A percentile compares a stretch with the other conserved stretches of the same genome.
These are phyloP conservation scores for Hemicordylus capensis DNA, from an alignment of 2,113 vertebrate genomes.

Conservation along the genomic window DNA sequence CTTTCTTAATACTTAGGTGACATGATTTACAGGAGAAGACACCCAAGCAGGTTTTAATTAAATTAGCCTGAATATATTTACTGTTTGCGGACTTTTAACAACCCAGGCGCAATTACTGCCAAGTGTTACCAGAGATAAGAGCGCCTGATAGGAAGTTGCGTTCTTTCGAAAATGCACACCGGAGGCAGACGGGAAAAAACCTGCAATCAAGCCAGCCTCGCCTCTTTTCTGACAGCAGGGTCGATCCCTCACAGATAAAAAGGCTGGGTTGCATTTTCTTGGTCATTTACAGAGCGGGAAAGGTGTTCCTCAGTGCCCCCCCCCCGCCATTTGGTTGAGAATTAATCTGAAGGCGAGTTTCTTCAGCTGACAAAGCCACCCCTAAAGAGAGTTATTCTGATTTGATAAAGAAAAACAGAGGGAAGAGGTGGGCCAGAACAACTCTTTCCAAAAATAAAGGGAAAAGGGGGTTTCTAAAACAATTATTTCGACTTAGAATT, in stretches of 20 bases:
- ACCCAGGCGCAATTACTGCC: constrained; percentile 78
- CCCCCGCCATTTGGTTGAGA: constrained; percentile 63
- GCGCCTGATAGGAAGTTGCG: constrained; percentile 74
- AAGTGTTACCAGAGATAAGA: constrained; percentile 80
- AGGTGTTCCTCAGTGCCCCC: constrained; percentile 50
- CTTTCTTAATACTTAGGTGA: constrained; percentile 33
- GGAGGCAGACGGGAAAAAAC: constrained; percentile 63
- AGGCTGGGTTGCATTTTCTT: constrained; percentile 74
- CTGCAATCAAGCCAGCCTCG: constrained; percentile 73
- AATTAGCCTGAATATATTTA: constrained; percentile 79
- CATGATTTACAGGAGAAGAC: constrained; percentile 51
- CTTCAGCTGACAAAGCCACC: constrained; percentile 43
- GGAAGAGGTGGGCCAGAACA: neutral
- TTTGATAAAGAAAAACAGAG: neutral
- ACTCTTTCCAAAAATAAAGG: no score
- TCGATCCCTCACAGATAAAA: constrained; percentile 74
- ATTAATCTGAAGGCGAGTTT: constrained; percentile 65
- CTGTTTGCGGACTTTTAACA: constrained; percentile 73
- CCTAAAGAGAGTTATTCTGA: neutral
- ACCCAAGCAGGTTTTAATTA: constrained; percentile 68
- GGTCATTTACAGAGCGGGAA: constrained; percentile 69
- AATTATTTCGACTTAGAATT: neutral
- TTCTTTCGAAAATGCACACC: constrained; percentile 75
- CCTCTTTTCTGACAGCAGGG: constrained; percentile 76
- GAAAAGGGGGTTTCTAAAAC: neutral